Percentiles rank a stretch among this genome's conserved stretches.
These are phyloP conservation scores for Mastigias papua DNA, from an alignment of 30 jellyfish, hydroid and myxozoan species.

Conservation along the genomic window DNA sequence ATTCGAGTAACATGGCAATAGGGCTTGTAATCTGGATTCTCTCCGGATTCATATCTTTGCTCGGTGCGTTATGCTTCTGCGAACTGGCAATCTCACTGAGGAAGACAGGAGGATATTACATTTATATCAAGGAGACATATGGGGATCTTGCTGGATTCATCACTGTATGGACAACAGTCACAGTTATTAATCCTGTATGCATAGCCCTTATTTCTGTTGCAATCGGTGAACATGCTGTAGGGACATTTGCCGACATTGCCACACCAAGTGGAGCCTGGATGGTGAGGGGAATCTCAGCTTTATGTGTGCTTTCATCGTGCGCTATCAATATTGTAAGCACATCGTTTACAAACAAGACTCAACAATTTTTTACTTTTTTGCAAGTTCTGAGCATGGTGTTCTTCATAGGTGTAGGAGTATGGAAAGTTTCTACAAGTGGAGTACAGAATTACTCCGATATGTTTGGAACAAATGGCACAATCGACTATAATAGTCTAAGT, in stretches of 20 bases:
- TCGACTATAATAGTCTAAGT: background rate
- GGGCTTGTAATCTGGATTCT: conserved; percentile 47
- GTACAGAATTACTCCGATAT: conserved; percentile 1
- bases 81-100: conserved; percentile 37
- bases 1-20: conserved; percentile 51
- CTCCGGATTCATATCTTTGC: conserved; percentile 14
- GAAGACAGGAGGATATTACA: conserved; percentile 62
- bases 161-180: conserved; percentile 20
- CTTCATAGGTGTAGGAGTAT: conserved; percentile 30
- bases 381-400: conserved; percentile 26
- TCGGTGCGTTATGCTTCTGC: conserved; percentile 68
- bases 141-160: conserved; percentile 49
- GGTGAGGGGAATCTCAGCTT: conserved; percentile 6
- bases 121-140: conserved; percentile 35
- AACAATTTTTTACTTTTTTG: conserved; percentile 6
- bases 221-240: conserved; percentile 25
- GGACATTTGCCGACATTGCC: conserved; percentile 24
- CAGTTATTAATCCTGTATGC: conserved; percentile 23
- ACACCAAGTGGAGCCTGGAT: conserved; percentile 44
- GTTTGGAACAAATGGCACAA: background rate
- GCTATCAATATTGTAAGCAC: conserved; percentile 13
- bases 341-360: conserved; percentile 21
- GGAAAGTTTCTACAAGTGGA: conserved; percentile 36
- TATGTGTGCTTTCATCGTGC: background rate
- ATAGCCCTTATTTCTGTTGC: conserved; percentile 17